phyloP scores from a whole-genome alignment of 1,140 invertebrate species.

The Penaeus vannamei region DNA sequence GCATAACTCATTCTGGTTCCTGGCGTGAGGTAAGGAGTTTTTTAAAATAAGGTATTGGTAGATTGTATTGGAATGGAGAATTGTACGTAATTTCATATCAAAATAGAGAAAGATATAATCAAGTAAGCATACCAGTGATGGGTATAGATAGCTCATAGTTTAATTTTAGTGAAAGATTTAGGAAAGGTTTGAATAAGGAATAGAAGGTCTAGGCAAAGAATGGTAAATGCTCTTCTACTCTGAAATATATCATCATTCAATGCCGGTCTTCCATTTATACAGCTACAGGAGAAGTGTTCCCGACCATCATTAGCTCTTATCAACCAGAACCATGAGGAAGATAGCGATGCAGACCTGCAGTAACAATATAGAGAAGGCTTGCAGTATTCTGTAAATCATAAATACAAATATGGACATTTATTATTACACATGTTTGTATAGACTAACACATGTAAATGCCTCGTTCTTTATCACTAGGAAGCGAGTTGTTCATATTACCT shows the following conservation, averaged over 20 bases:
- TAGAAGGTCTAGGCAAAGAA: not conserved
- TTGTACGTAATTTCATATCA: not conserved
- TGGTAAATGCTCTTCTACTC: too few species aligned
- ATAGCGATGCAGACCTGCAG: constrained; percentile 45
- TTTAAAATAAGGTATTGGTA: not conserved
- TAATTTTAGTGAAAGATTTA: too few species aligned
- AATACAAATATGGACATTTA: too few species aligned
- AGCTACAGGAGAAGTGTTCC: constrained; percentile 46
- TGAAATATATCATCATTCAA: not conserved
- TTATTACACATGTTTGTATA: too few species aligned
- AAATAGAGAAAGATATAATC: not conserved
- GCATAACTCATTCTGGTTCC: constrained; percentile 83
- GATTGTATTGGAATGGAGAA: not conserved
- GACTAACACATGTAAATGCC: too few species aligned
- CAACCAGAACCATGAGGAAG: constrained; percentile 41
- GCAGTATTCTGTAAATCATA: too few species aligned
- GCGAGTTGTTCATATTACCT: too few species aligned
- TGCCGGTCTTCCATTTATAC: not conserved
- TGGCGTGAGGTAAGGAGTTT: constrained; percentile 74
- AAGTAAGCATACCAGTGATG: too few species aligned
- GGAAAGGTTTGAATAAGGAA: too few species aligned
- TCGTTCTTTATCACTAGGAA: too few species aligned
- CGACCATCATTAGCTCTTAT: constrained; percentile 24
- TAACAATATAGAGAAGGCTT: not conserved
- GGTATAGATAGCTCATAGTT: too few species aligned